phyloP scores from a whole-genome alignment of 2,797 vertebrate genomes.

The Epinephelus coioides region DNA sequence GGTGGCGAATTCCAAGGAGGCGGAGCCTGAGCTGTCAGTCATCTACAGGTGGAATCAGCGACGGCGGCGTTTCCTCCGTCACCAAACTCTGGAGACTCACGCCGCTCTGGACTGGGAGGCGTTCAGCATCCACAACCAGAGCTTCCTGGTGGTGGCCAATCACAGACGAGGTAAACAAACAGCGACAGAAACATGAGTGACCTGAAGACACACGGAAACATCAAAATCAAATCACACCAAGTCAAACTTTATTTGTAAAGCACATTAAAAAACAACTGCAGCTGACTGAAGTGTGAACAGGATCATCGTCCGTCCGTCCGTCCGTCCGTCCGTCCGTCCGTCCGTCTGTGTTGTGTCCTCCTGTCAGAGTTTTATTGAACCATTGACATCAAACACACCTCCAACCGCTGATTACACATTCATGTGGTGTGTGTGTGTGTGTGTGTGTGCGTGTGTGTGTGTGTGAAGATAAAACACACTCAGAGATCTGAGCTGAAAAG shows the following conservation, averaged over 20 bases:
- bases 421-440: slow-evolving; percentile 10
- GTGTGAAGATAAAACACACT: slow-evolving; percentile 54
- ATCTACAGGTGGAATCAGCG: slow-evolving; percentile 90
- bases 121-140: slow-evolving; percentile 89
- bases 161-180: slow-evolving; percentile 89
- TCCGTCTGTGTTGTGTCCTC: neutral
- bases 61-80: slow-evolving; percentile 83
- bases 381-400: slow-evolving; percentile 51
- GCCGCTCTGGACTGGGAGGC: slow-evolving; percentile 93
- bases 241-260: no score
- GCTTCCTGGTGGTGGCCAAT: slow-evolving; percentile 93
- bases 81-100: slow-evolving; percentile 90
- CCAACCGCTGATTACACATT: slow-evolving; percentile 28
- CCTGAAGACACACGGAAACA: neutral
- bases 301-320: no score
- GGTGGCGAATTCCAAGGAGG: slow-evolving; percentile 90
- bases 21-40: slow-evolving; percentile 88
- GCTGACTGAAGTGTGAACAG: no score
- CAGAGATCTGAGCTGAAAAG: slow-evolving; percentile 36
- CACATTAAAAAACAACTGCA: no score
- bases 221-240: no score
- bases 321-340: no score
- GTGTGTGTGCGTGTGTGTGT: slow-evolving; percentile 36
- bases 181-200: no score
- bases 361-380: slow-evolving; percentile 1